These are phyloP conservation scores for Sigmodon hispidus DNA, from an alignment of 2,113 vertebrate genomes.

Conservation along the genomic window DNA sequence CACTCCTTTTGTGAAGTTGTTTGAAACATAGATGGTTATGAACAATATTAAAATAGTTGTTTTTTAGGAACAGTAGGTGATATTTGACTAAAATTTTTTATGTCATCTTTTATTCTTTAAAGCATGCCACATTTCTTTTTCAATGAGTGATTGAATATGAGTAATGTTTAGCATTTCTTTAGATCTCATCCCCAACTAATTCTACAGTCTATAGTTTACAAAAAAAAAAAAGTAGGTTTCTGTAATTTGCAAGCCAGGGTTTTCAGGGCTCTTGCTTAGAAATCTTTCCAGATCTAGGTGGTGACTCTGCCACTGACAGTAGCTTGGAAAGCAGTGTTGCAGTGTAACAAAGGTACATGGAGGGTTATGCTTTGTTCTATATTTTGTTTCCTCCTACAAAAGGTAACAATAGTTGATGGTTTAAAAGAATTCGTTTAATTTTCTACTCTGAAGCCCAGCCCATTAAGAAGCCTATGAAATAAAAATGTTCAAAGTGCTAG, in stretches of 20 bases:
- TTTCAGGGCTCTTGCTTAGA: conserved; percentile 58
- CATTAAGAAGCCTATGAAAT: conserved; percentile 19
- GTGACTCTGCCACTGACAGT: conserved; percentile 60
- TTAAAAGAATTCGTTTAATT: conserved; percentile 34
- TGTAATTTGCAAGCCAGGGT: conserved; percentile 43
- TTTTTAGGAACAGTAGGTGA: not conserved
- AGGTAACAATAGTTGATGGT: conserved; percentile 52
- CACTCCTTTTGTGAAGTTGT: not conserved
- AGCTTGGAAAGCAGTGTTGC: conserved; percentile 16
- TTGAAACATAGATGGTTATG: not conserved
- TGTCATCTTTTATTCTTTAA: not conserved
- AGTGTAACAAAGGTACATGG: conserved; percentile 50
- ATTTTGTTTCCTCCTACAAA: not conserved
- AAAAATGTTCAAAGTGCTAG: conserved; percentile 23
- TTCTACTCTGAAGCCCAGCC: conserved; percentile 39
- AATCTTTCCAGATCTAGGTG: conserved; percentile 54
- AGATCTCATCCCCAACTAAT: not conserved
- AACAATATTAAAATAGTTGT: not conserved
- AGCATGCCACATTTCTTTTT: not conserved
- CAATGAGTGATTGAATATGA: not conserved
- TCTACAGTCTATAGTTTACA: not conserved
- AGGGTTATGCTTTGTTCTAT: not conserved
- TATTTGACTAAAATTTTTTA: conserved; percentile 3
- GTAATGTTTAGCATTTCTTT: not conserved
- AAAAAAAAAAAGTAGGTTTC: conserved; percentile 51